A percentile compares a stretch with the other conserved stretches of the same genome.
Conservation (phyloP, 2,888 invertebrate genomes). For the Crocallis elinguaria region DNA sequence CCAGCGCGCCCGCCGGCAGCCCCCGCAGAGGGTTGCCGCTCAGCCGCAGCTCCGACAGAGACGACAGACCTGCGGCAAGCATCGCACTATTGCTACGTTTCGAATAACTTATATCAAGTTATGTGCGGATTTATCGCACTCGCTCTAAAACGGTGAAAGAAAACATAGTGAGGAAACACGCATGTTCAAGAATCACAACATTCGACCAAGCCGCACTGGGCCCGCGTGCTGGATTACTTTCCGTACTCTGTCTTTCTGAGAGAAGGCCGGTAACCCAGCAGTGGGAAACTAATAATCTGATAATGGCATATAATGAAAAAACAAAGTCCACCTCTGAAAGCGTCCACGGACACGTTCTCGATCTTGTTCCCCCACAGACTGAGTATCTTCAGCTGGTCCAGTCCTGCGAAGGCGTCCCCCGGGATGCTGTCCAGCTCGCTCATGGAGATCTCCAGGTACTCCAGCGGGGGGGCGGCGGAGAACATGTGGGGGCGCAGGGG, state of each 20-base stretch:
- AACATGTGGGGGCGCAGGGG: conserved; percentile 4
- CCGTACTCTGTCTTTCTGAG: too few relatives aligned
- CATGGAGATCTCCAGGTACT: conserved; percentile 3
- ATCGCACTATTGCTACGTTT: too few relatives aligned
- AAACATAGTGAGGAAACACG: too few relatives aligned
- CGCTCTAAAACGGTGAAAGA: too few relatives aligned
- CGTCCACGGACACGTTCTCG: neutral
- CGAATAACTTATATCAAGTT: too few relatives aligned
- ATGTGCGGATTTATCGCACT: too few relatives aligned
- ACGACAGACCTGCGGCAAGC: conserved; percentile 29
- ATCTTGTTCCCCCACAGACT: conserved; percentile 12
- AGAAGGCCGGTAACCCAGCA: too few relatives aligned
- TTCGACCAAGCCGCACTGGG: too few relatives aligned
- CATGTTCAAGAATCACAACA: too few relatives aligned
- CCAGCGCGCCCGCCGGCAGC: conserved; percentile 1
- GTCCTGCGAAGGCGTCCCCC: neutral
- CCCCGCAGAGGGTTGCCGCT: conserved; percentile 26
- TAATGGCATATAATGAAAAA: too few relatives aligned
- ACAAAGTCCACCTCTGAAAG: neutral
- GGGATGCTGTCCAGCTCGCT: neutral
- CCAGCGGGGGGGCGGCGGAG: neutral
- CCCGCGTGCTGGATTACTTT: too few relatives aligned
- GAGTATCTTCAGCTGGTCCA: neutral
- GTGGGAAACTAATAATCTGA: too few relatives aligned
- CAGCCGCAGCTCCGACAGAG: conserved; percentile 33